A percentile compares a stretch with the other conserved stretches of the same genome.
These are phyloP conservation scores for Anolis apletophallus DNA, from an alignment of 2,797 vertebrate species.

Conservation along the genomic window DNA sequence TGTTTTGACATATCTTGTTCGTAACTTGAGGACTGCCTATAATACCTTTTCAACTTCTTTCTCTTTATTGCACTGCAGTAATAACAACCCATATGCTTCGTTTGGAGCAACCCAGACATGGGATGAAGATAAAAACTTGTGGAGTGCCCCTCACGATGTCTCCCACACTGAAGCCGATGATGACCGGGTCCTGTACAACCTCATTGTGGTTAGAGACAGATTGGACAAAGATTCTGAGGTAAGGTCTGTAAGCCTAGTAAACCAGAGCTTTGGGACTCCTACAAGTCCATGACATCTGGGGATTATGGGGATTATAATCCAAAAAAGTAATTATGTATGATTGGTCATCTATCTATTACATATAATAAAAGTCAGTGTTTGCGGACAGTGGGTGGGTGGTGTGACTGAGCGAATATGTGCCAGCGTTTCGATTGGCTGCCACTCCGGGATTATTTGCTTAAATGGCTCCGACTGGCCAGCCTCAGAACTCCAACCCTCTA, in stretches of 20 bases:
- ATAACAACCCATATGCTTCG: slow-evolving; percentile 74
- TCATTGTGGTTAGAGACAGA: slow-evolving; percentile 88
- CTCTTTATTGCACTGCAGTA: slow-evolving; percentile 53
- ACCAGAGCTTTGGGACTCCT: not conserved
- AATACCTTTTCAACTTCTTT: accelerated
- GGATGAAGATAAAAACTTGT: slow-evolving; percentile 79
- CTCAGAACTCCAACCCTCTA: too few relatives aligned
- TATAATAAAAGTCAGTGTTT: too few relatives aligned
- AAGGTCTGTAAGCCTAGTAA: slow-evolving; percentile 40
- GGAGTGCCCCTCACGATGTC: slow-evolving; percentile 70
- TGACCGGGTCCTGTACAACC: slow-evolving; percentile 85
- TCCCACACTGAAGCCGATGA: slow-evolving; percentile 81
- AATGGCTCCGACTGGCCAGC: too few relatives aligned
- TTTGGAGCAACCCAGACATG: slow-evolving; percentile 78
- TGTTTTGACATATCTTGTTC: too few relatives aligned
- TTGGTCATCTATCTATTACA: too few relatives aligned
- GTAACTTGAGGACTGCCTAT: not conserved
- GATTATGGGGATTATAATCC: not conserved
- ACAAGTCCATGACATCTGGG: not conserved
- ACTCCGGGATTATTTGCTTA: too few relatives aligned
- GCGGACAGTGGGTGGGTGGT: too few relatives aligned
- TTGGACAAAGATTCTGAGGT: slow-evolving; percentile 91
- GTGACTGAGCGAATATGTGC: too few relatives aligned
- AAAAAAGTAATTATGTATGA: not conserved
- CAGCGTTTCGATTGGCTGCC: too few relatives aligned